phyloP scores from a whole-genome alignment of 2,888 invertebrate genomes.

The Philaethria dido region DNA sequence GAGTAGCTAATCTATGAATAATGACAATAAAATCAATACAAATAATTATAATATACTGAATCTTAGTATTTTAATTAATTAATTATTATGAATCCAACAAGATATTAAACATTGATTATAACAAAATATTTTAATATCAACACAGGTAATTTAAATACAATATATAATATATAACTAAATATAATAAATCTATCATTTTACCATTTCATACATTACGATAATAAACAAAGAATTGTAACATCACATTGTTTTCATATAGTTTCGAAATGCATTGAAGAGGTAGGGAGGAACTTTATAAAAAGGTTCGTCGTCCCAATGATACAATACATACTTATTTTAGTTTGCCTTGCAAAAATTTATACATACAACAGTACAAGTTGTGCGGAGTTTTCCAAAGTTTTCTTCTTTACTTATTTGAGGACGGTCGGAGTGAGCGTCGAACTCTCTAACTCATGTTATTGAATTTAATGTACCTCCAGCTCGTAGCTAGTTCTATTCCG shows the following conservation, averaged over 20 bases:
- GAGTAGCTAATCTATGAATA: background rate
- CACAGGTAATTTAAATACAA: too few species aligned
- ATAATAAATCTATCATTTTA: background rate
- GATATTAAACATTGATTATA: too few species aligned
- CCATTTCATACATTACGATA: background rate
- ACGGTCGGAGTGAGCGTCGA: constrained; percentile 80
- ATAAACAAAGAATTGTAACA: constrained; percentile 16
- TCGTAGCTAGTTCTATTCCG: constrained; percentile 70
- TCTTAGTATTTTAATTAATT: background rate
- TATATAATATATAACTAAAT: background rate
- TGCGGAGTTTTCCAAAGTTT: constrained; percentile 75
- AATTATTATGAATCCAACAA: background rate
- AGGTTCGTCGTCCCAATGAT: constrained; percentile 34
- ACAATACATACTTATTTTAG: constrained; percentile 54
- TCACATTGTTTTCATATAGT: constrained; percentile 26
- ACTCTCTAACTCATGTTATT: constrained; percentile 82
- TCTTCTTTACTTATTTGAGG: constrained; percentile 81
- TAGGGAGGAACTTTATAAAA: constrained; percentile 31
- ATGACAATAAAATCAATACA: too few species aligned
- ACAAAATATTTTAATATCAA: too few species aligned
- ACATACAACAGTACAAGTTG: constrained; percentile 75
- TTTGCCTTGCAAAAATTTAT: constrained; percentile 65
- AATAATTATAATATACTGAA: too few species aligned
- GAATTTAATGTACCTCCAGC: constrained; percentile 80
- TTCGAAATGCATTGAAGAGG: constrained; percentile 23